Evolutionary conservation across 2,888 invertebrate genomes (phyloP).

Genomic region (Drosophila anomalata): DNA sequence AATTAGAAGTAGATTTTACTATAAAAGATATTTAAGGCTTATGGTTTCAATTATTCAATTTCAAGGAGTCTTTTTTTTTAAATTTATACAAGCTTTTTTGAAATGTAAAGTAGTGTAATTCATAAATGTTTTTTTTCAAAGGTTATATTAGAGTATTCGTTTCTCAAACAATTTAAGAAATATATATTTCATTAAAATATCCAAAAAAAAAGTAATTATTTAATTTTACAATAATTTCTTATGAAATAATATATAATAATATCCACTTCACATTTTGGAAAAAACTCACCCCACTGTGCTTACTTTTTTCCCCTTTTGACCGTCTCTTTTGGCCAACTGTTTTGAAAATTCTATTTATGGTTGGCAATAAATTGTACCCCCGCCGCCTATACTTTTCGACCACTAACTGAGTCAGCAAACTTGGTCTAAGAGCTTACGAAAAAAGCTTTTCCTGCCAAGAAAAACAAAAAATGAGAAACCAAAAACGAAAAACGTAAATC

Average conservation of each 20-base stretch:
- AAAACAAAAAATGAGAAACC: slow-evolving; percentile 29
- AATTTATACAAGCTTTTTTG: too few relatives aligned
- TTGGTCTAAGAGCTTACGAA: slow-evolving; percentile 21
- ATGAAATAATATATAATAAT: too few relatives aligned
- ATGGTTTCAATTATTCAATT: too few relatives aligned
- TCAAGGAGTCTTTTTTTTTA: too few relatives aligned
- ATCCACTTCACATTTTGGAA: too few relatives aligned
- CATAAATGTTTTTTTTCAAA: too few relatives aligned
- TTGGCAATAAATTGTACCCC: slow-evolving; percentile 18
- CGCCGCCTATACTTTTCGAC: slow-evolving; percentile 7
- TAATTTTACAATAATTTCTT: background rate
- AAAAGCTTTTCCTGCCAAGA: slow-evolving; percentile 26
- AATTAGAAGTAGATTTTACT: too few relatives aligned
- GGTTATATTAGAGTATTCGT: too few relatives aligned
- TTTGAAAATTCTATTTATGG: slow-evolving; percentile 35
- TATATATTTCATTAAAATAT: too few relatives aligned
- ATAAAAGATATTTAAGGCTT: too few relatives aligned
- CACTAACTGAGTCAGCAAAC: slow-evolving; percentile 33
- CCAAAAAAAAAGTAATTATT: background rate
- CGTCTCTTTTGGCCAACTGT: slow-evolving; percentile 10
- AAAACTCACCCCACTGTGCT: slow-evolving; percentile 8
- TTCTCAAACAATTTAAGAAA: too few relatives aligned
- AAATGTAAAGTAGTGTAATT: too few relatives aligned
- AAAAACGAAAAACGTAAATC: slow-evolving; percentile 50
- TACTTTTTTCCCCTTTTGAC: slow-evolving; percentile 1